Base-by-base conservation (phyloP, 2,888 invertebrate species). In the Oscheius onirici region DNA sequence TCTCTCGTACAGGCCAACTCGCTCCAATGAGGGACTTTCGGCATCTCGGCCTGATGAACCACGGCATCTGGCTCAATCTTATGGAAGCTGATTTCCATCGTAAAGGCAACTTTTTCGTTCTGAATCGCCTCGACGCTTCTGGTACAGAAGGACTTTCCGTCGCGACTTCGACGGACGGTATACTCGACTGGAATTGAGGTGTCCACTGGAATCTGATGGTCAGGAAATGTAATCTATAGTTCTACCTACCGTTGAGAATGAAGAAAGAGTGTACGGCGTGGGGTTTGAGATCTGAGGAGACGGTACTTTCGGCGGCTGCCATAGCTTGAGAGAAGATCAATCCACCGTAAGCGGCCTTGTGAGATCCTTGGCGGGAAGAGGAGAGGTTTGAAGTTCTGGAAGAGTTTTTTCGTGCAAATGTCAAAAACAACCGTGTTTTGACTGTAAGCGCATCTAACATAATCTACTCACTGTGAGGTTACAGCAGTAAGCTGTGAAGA, bases 91-190 rank as follows among this genome's bases (percentile, higher is more conserved):
- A 80, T 75, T 71, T 86, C 84, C 24, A 82, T 73, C 6, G 87
- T 87, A 74, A 89, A 88, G 17, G 88, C 88, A 17, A 87, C 80
- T 46, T 86, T 77, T 0, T 88, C 89, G 41, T 88, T 85, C 77
- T 89, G 89, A n/a, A 87, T 84, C 1, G 89, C 89, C 75, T 89
- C 88, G 15, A 90, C 88, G n/a, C 72, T 74, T 41, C 82, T 57
- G 13, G 80, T 82, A 54, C 70, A 71, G 72, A 80, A 82, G 11
- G 82, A 82, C 10, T 83, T 79, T 1, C 89, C 89, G 80, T 89
- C 89, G 8, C 89, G 81, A 3, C 87, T 83, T 15, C 88, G 82
- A 17, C 88, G 88, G 41, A 89, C 89, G 49, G 86, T 84, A 77
- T 89, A 89, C 51, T 89, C 75, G 5, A 89, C 86, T 6, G 89